These are phyloP conservation scores for Apodemia hepburni DNA, from an alignment of 2,888 invertebrate species.

Conservation along the genomic window DNA sequence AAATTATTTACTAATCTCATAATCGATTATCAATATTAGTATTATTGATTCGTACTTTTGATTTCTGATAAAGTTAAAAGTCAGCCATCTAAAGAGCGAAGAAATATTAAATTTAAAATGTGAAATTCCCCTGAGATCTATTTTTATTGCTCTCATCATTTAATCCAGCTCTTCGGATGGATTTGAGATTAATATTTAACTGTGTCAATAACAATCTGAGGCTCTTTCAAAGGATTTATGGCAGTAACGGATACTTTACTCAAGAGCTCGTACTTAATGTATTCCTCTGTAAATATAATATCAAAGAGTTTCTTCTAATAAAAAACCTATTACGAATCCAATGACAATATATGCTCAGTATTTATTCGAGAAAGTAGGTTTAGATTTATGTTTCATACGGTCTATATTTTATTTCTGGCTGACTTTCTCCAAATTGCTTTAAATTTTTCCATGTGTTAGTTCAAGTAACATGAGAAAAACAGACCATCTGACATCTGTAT, in stretches of 20 bases:
- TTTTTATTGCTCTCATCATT: neutral
- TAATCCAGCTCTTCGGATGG: slow-evolving; percentile 1
- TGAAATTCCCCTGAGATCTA: neutral
- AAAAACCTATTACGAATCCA: neutral
- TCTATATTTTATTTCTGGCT: too few relatives aligned
- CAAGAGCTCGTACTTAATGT: slow-evolving; percentile 23
- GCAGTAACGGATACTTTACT: slow-evolving; percentile 11
- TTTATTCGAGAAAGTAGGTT: neutral
- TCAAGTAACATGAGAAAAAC: too few relatives aligned
- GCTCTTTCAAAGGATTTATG: slow-evolving; percentile 17
- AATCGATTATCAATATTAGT: too few relatives aligned
- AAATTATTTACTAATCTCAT: too few relatives aligned
- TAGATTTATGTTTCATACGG: too few relatives aligned
- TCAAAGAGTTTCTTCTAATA: slow-evolving; percentile 18
- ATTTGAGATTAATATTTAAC: slow-evolving; percentile 13
- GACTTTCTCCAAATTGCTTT: too few relatives aligned
- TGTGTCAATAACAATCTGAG: slow-evolving; percentile 18
- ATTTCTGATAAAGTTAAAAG: too few relatives aligned
- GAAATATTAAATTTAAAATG: neutral
- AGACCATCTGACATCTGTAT: too few relatives aligned
- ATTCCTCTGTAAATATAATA: slow-evolving; percentile 26
- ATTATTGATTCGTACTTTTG: too few relatives aligned
- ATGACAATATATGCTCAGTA: neutral
- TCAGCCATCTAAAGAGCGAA: neutral
- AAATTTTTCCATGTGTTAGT: too few relatives aligned